Conservation (phyloP, 2,113 vertebrate species). For the Phalacrocorax aristotelis region DNA sequence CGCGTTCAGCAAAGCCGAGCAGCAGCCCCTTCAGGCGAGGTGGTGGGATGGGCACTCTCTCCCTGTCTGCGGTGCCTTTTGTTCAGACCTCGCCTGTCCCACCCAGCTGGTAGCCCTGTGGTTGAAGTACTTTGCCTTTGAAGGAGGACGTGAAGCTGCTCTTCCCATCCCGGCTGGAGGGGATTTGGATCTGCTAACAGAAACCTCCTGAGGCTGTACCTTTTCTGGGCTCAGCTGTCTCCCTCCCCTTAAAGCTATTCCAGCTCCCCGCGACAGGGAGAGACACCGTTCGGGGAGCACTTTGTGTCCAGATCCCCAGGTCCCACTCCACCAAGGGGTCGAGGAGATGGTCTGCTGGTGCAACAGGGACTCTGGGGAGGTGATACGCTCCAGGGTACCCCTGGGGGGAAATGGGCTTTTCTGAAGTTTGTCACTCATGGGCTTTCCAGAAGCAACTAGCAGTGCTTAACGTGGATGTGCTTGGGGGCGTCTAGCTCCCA, state of each 20-base stretch:
- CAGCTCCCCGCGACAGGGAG: not conserved
- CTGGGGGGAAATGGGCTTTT: not conserved
- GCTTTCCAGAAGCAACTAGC: not conserved
- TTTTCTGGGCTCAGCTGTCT: not conserved
- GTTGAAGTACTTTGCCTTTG: not conserved
- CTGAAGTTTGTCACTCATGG: fast-evolving
- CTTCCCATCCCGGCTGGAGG: not conserved
- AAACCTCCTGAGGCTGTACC: not conserved
- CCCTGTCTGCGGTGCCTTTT: not conserved
- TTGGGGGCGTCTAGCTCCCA: not conserved
- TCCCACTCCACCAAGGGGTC: not conserved
- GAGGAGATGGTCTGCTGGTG: not conserved
- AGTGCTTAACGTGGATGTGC: not conserved
- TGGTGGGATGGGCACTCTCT: not conserved
- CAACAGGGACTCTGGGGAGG: not conserved
- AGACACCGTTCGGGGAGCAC: fast-evolving
- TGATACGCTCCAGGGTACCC: not conserved
- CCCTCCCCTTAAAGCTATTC: fast-evolving
- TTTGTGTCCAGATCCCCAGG: not conserved
- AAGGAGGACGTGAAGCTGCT: not conserved
- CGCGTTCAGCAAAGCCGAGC: not conserved
- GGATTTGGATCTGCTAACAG: not conserved
- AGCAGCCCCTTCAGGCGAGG: not conserved
- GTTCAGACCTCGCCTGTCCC: fast-evolving
- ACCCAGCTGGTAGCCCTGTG: not conserved